Percentiles rank a stretch among this genome's conserved stretches.
Evolutionary conservation across 2,113 vertebrate genomes (phyloP).

Genomic region (Nerophis ophidion): DNA sequence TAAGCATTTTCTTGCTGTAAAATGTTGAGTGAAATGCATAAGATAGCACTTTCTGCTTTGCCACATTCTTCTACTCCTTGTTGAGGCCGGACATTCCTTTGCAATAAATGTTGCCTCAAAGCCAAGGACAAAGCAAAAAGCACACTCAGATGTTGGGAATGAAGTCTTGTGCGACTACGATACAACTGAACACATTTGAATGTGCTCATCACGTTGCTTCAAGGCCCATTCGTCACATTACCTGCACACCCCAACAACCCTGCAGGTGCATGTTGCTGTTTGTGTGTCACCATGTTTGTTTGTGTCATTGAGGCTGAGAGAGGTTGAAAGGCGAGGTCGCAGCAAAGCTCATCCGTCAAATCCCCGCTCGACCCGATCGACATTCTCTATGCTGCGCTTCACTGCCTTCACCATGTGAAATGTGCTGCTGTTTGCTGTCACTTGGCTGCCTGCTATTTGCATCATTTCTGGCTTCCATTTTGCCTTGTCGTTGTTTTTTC

Average conservation of each 20-base stretch:
- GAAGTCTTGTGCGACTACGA: background rate
- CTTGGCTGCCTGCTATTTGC: slow-evolving; percentile 62
- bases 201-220: no score
- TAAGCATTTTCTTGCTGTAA: no score
- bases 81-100: no score
- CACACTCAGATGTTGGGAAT: background rate
- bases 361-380: slow-evolving; percentile 53
- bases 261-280: background rate
- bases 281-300: slow-evolving; percentile 29
- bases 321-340: slow-evolving; percentile 62
- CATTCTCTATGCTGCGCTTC: slow-evolving; percentile 54
- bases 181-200: no score
- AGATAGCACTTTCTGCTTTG: no score
- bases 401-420: slow-evolving; percentile 41
- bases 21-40: no score
- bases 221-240: no score
- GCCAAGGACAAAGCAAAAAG: no score
- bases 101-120: no score
- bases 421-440: slow-evolving; percentile 49
- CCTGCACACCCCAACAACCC: background rate
- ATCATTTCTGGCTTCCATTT: slow-evolving; percentile 33
- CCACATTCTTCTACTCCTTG: no score
- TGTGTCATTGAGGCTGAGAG: slow-evolving; percentile 50
- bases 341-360: slow-evolving; percentile 65
- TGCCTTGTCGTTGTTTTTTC: slow-evolving; percentile 33